Conservation (phyloP, 1,140 invertebrate species). For the Drosophila ficusphila region DNA sequence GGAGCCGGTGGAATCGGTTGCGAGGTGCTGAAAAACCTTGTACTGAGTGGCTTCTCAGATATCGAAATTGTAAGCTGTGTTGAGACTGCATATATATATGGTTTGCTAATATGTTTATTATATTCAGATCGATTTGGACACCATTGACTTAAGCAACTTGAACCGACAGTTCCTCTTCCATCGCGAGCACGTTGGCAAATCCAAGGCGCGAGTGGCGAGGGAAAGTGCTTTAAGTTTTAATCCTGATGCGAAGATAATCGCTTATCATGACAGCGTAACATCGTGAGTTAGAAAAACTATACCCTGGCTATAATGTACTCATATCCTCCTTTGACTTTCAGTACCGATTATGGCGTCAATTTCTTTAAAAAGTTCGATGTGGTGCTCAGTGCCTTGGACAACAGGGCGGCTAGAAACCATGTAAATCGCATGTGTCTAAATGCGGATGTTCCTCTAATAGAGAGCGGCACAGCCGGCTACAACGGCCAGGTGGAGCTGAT, state of each 20-base stretch:
- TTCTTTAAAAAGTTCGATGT: constrained; percentile 97
- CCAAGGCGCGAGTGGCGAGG: constrained; percentile 95
- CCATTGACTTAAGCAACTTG: constrained; percentile 99
- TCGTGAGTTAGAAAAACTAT: constrained; percentile 86
- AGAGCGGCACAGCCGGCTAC: constrained; percentile 98
- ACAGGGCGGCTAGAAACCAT: constrained; percentile 97
- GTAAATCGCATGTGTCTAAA: constrained; percentile 99
- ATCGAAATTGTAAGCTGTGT: constrained; percentile 95
- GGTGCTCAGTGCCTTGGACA: constrained; percentile 99
- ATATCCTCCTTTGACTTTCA: constrained; percentile 86
- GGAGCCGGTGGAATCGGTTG: constrained; percentile 99
- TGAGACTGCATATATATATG: neutral
- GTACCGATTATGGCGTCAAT: constrained; percentile 93
- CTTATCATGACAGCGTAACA: constrained; percentile 97
- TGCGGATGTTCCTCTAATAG: constrained; percentile 96
- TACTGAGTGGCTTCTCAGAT: constrained; percentile 95
- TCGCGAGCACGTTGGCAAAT: constrained; percentile 98
- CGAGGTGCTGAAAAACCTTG: constrained; percentile 99
- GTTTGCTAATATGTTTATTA: constrained; percentile 27
- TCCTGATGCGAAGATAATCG: constrained; percentile 93
- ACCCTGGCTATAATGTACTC: no score
- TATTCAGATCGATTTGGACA: constrained; percentile 98
- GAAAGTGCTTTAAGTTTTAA: constrained; percentile 96
- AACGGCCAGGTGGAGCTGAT: constrained; percentile 95
- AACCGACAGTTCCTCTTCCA: constrained; percentile 99